Percentiles rank a stretch among this genome's conserved stretches.
Conservation (phyloP, 2,797 vertebrate genomes). For the Acomys russatus region DNA sequence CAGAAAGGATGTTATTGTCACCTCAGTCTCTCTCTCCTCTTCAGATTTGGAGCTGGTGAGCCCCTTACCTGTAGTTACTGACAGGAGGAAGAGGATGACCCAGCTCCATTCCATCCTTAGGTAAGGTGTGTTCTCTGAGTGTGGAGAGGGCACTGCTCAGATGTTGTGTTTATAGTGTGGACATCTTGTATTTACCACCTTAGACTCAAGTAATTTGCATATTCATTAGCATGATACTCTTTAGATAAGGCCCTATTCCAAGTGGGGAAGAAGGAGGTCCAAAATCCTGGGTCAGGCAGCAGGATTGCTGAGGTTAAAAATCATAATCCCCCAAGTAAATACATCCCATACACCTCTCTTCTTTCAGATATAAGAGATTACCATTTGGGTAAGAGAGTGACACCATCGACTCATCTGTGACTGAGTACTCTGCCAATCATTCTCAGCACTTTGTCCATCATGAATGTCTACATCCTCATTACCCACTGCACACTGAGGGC, state of each 20-base stretch:
- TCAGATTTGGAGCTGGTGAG: fast-evolving
- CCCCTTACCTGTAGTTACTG: not conserved
- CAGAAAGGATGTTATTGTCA: not conserved
- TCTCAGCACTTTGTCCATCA: not conserved
- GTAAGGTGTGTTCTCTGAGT: not conserved
- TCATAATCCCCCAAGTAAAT: not conserved
- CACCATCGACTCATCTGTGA: too few relatives aligned
- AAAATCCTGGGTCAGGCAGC: not conserved
- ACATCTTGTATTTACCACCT: not conserved
- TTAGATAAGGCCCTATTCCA: fast-evolving
- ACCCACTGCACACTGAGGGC: too few relatives aligned
- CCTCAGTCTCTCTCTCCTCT: fast-evolving
- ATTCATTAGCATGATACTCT: not conserved
- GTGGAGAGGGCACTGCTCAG: not conserved
- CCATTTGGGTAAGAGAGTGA: too few relatives aligned
- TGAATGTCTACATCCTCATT: not conserved
- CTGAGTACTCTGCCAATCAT: not conserved
- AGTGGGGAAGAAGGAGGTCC: not conserved
- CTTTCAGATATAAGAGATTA: too few relatives aligned
- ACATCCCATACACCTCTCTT: too few relatives aligned
- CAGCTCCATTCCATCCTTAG: not conserved
- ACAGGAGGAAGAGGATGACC: not conserved
- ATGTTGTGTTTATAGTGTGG: not conserved
- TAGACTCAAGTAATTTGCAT: not conserved
- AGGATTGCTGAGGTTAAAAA: not conserved